Conservation (phyloP, 1,140 invertebrate species). For the Scaptomyza pallida region DNA sequence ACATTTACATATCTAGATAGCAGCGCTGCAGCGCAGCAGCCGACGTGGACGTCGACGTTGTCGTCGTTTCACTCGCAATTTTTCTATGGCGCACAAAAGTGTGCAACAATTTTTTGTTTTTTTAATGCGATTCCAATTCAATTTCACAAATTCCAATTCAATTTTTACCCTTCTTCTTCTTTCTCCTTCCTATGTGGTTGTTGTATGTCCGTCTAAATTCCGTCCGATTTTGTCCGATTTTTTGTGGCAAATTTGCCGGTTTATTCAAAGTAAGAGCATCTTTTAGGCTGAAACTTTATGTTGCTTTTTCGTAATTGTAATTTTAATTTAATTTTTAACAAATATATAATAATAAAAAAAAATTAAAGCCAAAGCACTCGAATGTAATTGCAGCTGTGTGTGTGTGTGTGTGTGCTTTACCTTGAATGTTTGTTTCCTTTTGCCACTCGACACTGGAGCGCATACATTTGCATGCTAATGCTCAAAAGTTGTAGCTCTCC, state of each 20-base stretch:
- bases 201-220: too few species aligned
- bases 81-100: conserved; percentile 62
- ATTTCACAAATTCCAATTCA: too few species aligned
- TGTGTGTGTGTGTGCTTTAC: conserved; percentile 33
- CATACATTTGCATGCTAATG: conserved; percentile 80
- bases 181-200: too few species aligned
- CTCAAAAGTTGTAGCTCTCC: background rate
- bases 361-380: conserved; percentile 50
- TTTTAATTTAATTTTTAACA: too few species aligned
- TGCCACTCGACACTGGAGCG: conserved; percentile 47
- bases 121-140: too few species aligned
- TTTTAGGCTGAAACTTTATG: too few species aligned
- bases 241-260: too few species aligned
- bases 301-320: too few species aligned
- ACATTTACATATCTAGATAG: conserved; percentile 42
- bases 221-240: too few species aligned
- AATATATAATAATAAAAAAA: too few species aligned
- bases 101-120: conserved; percentile 70
- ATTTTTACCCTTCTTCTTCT: too few species aligned
- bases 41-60: background rate
- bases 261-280: too few species aligned
- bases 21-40: conserved; percentile 35
- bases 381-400: conserved; percentile 41
- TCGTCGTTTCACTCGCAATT: conserved; percentile 33
- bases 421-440: conserved; percentile 56